Evolutionary conservation across 2,797 vertebrate genomes (phyloP).

Genomic region (Poeciliopsis infans): DNA sequence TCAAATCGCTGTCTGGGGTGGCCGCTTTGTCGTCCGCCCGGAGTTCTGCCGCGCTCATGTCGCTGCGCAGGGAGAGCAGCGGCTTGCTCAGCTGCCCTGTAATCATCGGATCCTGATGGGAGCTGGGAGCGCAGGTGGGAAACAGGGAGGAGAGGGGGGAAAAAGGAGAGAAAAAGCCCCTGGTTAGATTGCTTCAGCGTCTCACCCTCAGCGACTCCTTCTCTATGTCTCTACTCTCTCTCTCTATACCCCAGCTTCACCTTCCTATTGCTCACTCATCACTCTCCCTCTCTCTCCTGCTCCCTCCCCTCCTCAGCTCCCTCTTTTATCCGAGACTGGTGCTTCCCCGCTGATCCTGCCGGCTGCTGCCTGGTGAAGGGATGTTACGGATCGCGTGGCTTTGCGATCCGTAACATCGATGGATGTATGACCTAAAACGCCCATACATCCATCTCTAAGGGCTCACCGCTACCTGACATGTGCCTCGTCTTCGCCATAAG

Average conservation of each 20-base stretch:
- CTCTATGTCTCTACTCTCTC: slow-evolving; percentile 76
- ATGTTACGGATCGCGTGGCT: slow-evolving; percentile 95
- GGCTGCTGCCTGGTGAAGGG: slow-evolving; percentile 97
- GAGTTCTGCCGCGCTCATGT: slow-evolving; percentile 97
- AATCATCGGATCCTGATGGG: slow-evolving; percentile 97
- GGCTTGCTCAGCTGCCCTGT: slow-evolving; percentile 99
- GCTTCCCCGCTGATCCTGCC: slow-evolving; percentile 92
- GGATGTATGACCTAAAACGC: slow-evolving; percentile 90
- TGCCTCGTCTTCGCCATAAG: slow-evolving; percentile 69
- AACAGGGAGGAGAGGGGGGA: slow-evolving; percentile 45
- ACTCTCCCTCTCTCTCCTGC: slow-evolving; percentile 81
- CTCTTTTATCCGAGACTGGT: slow-evolving; percentile 88
- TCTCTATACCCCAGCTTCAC: slow-evolving; percentile 68
- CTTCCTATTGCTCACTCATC: slow-evolving; percentile 81
- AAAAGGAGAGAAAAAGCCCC: slow-evolving; percentile 68
- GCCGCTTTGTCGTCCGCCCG: slow-evolving; percentile 94
- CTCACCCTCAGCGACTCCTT: slow-evolving; percentile 78
- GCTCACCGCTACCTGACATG: slow-evolving; percentile 75
- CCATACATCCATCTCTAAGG: slow-evolving; percentile 82
- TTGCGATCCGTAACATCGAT: no score
- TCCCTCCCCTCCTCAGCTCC: slow-evolving; percentile 75
- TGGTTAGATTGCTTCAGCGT: slow-evolving; percentile 80
- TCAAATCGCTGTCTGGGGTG: slow-evolving; percentile 95
- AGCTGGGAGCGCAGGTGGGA: slow-evolving; percentile 75
- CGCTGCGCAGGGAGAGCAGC: slow-evolving; percentile 95